Conservation (phyloP, 2,797 vertebrate genomes). For the Euthynnus affinis region DNA sequence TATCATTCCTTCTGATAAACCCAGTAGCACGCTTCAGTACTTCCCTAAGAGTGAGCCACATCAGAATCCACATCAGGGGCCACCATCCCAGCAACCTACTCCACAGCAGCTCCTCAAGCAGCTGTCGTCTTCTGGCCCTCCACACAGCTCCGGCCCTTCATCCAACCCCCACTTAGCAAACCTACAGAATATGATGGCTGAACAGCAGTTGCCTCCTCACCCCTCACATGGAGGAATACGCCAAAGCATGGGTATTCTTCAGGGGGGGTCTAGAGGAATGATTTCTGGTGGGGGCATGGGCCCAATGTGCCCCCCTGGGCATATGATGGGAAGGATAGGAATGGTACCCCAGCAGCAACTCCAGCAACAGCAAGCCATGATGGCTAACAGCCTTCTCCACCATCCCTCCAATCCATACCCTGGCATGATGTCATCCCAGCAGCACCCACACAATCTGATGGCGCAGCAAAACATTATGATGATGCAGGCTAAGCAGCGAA, state of each 20-base stretch:
- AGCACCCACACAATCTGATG: constrained; percentile 94
- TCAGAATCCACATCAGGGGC: constrained; percentile 83
- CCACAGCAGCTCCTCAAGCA: constrained; percentile 95
- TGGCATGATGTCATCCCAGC: constrained; percentile 90
- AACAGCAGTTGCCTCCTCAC: constrained; percentile 89
- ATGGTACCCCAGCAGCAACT: constrained; percentile 90
- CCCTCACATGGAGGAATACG: constrained; percentile 86
- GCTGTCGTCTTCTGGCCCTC: constrained; percentile 87
- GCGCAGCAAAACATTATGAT: constrained; percentile 98
- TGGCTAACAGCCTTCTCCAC: constrained; percentile 89
- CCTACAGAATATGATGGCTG: constrained; percentile 99
- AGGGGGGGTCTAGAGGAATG: constrained; percentile 80
- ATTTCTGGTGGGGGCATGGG: constrained; percentile 84
- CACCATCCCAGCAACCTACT: constrained; percentile 81
- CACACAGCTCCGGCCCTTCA: constrained; percentile 83
- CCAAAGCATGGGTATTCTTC: constrained; percentile 85
- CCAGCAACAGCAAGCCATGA: constrained; percentile 89
- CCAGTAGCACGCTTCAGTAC: constrained; percentile 99
- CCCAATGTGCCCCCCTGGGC: constrained; percentile 92
- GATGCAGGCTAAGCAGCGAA: constrained; percentile 96
- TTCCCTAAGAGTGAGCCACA: constrained; percentile 92
- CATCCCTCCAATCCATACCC: constrained; percentile 84
- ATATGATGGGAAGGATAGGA: constrained; percentile 96
- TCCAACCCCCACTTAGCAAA: constrained; percentile 92
- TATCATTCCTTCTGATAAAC: constrained; percentile 99